A percentile compares a stretch with the other conserved stretches of the same genome.
Evolutionary conservation across 2,797 vertebrate species (phyloP).

Genomic region (Benthosema pterotum): DNA sequence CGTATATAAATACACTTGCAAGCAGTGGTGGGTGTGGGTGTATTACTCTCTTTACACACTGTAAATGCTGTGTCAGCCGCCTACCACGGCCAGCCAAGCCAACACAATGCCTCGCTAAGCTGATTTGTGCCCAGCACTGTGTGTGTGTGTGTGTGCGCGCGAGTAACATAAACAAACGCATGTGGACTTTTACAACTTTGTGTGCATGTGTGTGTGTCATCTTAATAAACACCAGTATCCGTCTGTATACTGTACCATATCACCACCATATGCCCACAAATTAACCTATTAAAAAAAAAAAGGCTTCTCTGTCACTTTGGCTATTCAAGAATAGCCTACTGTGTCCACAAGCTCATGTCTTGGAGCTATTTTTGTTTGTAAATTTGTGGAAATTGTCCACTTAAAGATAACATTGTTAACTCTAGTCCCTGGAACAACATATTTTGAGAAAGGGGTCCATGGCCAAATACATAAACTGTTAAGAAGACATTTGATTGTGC

Average conservation of each 20-base stretch:
- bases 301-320: too few species aligned
- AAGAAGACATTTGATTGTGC: too few species aligned
- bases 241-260: conserved; percentile 10
- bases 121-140: conserved; percentile 62
- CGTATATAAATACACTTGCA: conserved; percentile 31
- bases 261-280: too few species aligned
- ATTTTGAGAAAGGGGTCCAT: too few species aligned
- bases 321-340: too few species aligned
- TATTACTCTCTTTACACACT: conserved; percentile 65
- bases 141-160: conserved; percentile 9
- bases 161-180: conserved; percentile 35
- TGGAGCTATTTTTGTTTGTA: too few species aligned
- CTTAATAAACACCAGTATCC: conserved; percentile 16
- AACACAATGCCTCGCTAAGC: conserved; percentile 77
- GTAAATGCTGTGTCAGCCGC: conserved; percentile 74
- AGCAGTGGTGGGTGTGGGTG: conserved; percentile 57
- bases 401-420: too few species aligned
- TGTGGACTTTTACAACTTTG: conserved; percentile 51
- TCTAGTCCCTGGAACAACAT: too few species aligned
- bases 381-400: too few species aligned
- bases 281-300: too few species aligned
- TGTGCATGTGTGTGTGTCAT: background rate
- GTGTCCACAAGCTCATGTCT: too few species aligned
- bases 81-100: conserved; percentile 63
- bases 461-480: too few species aligned